These are phyloP conservation scores for Clanis bilineata DNA, from an alignment of 2,888 invertebrate genomes.

Conservation along the genomic window DNA sequence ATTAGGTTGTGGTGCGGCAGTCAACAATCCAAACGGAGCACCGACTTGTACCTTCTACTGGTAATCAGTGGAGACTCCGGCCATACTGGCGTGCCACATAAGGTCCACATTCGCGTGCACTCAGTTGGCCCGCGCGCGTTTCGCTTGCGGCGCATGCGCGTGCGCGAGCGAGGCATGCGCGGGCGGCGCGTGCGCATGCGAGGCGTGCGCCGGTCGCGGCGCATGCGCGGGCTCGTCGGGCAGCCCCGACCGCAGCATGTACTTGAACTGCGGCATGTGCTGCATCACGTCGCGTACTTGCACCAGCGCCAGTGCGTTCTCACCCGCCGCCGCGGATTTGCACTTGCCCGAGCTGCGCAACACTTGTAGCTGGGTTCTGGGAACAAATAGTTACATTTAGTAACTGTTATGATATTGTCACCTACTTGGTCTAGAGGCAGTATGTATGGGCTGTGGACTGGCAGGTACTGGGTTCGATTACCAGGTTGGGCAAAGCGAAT, in stretches of 20 bases:
- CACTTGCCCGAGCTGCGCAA: conserved; percentile 89
- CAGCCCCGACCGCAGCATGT: conserved; percentile 86
- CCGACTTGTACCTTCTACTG: too few relatives aligned
- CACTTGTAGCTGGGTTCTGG: conserved; percentile 88
- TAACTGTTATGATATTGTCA: neutral
- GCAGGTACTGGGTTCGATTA: too few relatives aligned
- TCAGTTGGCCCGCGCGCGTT: conserved; percentile 68
- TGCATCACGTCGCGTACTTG: conserved; percentile 92
- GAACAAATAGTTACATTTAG: neutral
- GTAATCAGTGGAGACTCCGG: neutral
- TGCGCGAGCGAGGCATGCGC: conserved; percentile 4
- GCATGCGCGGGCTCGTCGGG: conserved; percentile 38
- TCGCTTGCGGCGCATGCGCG: conserved; percentile 37
- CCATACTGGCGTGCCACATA: neutral
- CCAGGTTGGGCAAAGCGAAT: too few relatives aligned
- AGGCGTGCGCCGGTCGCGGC: conserved; percentile 35
- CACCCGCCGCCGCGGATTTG: conserved; percentile 83
- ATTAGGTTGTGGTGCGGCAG: too few relatives aligned
- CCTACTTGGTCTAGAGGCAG: too few relatives aligned
- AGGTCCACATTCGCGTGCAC: neutral
- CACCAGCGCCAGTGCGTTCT: conserved; percentile 89
- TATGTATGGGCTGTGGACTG: too few relatives aligned
- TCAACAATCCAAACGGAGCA: too few relatives aligned
- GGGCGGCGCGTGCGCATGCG: conserved; percentile 38
- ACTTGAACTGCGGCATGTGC: conserved; percentile 93